Conservation (phyloP, 1,140 invertebrate species). For the Rhizoglyphus robini region DNA sequence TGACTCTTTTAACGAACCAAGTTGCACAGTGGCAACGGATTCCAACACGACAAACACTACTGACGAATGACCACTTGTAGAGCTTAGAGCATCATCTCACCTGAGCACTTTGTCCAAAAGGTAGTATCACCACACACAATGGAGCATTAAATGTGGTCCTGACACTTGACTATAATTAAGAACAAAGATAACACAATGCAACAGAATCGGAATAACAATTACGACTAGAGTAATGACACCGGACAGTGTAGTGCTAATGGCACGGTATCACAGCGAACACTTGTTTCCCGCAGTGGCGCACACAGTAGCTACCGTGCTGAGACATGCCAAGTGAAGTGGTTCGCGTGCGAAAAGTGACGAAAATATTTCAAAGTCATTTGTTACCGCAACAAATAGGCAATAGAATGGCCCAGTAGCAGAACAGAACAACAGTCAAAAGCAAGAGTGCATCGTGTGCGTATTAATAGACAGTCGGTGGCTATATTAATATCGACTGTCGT, state of each 20-base stretch:
- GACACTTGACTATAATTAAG: not conserved
- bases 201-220: not conserved
- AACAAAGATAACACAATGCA: not conserved
- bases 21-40: too few species aligned
- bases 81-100: too few species aligned
- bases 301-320: not conserved
- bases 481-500: too few species aligned
- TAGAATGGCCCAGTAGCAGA: too few species aligned
- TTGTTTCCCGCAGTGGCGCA: not conserved
- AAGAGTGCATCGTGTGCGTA: not conserved
- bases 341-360: not conserved
- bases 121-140: not conserved
- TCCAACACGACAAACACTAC: too few species aligned
- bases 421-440: not conserved
- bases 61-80: too few species aligned
- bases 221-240: not conserved
- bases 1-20: too few species aligned
- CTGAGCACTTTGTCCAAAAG: too few species aligned
- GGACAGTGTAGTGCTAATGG: not conserved
- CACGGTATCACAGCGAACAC: not conserved
- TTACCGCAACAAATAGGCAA: not conserved
- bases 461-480: not conserved
- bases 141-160: not conserved
- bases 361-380: not conserved
- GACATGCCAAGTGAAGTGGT: not conserved